Evolutionary conservation across 2,797 vertebrate species (phyloP).

Genomic region (Cossypha caffra): DNA sequence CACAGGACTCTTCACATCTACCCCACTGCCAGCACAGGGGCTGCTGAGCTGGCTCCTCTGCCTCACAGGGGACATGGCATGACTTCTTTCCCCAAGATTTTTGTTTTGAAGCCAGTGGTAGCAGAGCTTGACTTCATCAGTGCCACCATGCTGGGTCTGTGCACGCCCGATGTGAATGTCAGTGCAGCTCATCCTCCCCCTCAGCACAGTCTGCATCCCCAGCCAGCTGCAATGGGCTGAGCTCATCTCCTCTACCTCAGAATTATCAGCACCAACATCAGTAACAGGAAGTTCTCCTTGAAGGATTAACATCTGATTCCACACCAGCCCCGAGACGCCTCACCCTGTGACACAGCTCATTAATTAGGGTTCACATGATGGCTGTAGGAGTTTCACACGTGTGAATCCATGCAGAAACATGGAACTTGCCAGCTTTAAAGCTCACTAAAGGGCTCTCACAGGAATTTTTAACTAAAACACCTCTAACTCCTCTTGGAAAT

Average conservation of each 20-base stretch:
- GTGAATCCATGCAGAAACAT: accelerated
- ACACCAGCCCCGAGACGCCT: neutral
- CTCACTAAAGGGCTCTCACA: neutral
- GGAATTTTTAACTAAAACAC: neutral
- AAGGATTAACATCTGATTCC: neutral
- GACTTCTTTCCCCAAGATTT: neutral
- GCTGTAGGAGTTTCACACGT: neutral
- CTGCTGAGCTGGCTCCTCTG: neutral
- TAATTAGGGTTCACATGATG: neutral
- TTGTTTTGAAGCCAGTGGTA: neutral
- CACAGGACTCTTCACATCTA: neutral
- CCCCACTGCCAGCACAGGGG: neutral
- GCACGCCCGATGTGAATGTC: neutral
- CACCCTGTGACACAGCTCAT: neutral
- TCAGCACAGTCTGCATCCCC: neutral
- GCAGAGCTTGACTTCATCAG: neutral
- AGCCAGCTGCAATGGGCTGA: neutral
- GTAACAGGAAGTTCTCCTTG: neutral
- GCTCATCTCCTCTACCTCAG: neutral
- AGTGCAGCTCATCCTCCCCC: neutral
- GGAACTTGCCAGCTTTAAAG: neutral
- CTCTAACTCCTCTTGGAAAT: neutral
- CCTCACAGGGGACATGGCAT: neutral
- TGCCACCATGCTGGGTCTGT: neutral
- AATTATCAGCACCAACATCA: neutral